Evolutionary conservation across 2,888 invertebrate species (phyloP), one percentile per base, ranked within the genome.

Genomic region (Agrochola circellaris): DNA sequence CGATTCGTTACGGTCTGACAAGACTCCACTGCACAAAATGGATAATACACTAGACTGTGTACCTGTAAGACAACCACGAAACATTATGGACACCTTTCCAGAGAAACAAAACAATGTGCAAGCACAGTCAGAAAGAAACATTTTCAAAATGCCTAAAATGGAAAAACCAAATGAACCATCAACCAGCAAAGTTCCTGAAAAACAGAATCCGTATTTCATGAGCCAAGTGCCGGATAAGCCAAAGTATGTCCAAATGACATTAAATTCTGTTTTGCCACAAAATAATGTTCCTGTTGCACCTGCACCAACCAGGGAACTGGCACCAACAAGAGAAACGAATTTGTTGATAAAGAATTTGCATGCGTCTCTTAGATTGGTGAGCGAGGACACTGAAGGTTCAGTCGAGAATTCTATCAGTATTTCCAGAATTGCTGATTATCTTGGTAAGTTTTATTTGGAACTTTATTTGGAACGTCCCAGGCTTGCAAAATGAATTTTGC

Each of bases 361-460:
- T 4, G 89, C 93, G 0, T 93, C 94, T 2, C 77, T 94, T 42
- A 89, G 89, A 65, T 69, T 92, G 54, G 88, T 88, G 2, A 84
- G 88, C 2, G 95, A 95, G 20, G 95, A 96, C 38, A 93, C 93
- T 15, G 94, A 94, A 68, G 92, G 90, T 9, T 93, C 94, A 0
- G 90, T 89, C 1, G 95, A 96, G 54, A 93, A 93, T 87, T 96
- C 96, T 3, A 85, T 96, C 38, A 96, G 95, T 81, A 91, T 96
- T 81, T 96, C 96, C 0, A 95, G 93, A 85, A 96, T 96, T 87
- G 95, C 95, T 56, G 95, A 95, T 85, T 95, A 93, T 89, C 90
- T 96, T 64, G 95, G 96, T 96, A 89, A 91, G 93, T 78, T 7
- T 6, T n/a, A 45, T 51, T 45, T 58, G 2, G 5, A 26, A 30